Conservation (phyloP, 2,888 invertebrate species). For the Heteromurus nitidus region DNA sequence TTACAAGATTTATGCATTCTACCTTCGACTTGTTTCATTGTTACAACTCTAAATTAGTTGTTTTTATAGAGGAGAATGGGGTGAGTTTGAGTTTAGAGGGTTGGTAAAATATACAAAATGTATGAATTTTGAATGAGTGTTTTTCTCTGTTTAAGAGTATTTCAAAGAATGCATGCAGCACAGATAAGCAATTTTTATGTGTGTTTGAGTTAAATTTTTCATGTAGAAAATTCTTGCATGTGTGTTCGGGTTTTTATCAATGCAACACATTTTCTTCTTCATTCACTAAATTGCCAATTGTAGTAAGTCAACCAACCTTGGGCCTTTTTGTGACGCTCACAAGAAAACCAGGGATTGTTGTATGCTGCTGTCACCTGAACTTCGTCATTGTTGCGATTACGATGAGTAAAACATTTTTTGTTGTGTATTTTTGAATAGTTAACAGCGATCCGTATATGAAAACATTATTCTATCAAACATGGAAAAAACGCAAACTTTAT, state of each 20-base stretch:
- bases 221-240: too few species aligned
- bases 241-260: conserved; percentile 1
- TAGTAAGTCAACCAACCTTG: conserved; percentile 50
- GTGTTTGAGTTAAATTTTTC: too few species aligned
- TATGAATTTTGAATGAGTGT: neutral
- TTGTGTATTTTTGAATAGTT: conserved; percentile 11
- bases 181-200: neutral
- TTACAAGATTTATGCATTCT: neutral
- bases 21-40: neutral
- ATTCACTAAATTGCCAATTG: conserved; percentile 30
- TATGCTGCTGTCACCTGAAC: conserved; percentile 37
- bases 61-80: neutral
- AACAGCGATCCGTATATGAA: neutral
- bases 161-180: neutral
- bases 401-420: neutral
- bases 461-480: neutral
- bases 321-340: conserved; percentile 44
- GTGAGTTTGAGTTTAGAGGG: neutral
- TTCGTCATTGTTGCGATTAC: conserved; percentile 5
- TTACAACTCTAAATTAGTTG: neutral
- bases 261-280: neutral
- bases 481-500: too few species aligned
- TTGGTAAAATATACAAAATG: neutral
- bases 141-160: neutral
- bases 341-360: conserved; percentile 16